Base-by-base conservation (phyloP, 2,113 vertebrate genomes). In the Suricata suricatta region DNA sequence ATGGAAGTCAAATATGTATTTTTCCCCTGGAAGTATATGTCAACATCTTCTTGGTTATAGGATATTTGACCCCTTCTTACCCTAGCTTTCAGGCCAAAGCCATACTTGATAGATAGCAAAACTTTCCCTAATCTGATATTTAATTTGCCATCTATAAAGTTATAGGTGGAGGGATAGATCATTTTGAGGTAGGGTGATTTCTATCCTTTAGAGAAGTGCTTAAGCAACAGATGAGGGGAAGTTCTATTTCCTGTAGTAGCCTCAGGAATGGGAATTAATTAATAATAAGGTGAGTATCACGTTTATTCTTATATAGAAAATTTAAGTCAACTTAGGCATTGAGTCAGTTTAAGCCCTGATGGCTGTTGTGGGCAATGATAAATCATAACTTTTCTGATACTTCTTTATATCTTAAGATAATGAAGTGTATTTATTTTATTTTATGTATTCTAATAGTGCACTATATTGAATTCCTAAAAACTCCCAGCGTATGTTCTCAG, bases 401-500 rank as follows among this genome's bases (percentile, higher is more conserved):
- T 17, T 68, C 33, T 94, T 76, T 82, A 57, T 57, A 74, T 66
- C 63, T 72, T 96, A 76, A 88, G 44, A 81, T 93, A 82, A 84
- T 71, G 33, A 85, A 71, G n/a, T 87, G 0, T 71, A 47, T 50
- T 94, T 76, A 47, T 50, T 94, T 76, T 84, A 68, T 87, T 31
- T 90, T 93, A 57, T 25, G 12, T 76, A 69, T 94, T 94, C 95
- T 35, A 44, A 25, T 90, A 90, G n/a, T 9, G 3, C 31, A 71
- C 27, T 83, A 85, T 90, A n/a, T 82, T 27, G 13, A 94, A 93
- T 93, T 93, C 83, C 85, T 85, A 82, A 96, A 50, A 91, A 38
- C 38, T 68, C 12, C 16, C 13, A 44, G 27, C 25, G 2, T 87
- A 10, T 84, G 90, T 96, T 79, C 82, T 96, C 57, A 96, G 50